Conservation (phyloP, 2,113 vertebrate genomes). For the Megaleporinus macrocephalus region DNA sequence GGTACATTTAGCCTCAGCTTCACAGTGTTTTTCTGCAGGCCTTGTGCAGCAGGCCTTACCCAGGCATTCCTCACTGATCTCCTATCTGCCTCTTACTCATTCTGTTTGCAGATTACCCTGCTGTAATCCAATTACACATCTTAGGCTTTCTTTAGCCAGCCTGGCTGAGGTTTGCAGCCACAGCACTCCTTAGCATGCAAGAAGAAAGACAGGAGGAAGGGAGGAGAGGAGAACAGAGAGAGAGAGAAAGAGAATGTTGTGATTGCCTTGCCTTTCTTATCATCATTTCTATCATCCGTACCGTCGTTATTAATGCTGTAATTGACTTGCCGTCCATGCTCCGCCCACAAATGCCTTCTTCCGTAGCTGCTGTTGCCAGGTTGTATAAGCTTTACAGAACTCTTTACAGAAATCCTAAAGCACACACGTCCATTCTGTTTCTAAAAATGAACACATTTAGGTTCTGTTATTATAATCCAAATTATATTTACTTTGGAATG, state of each 20-base stretch:
- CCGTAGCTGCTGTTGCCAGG: no score
- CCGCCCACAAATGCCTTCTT: no score
- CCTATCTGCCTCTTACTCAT: conserved; percentile 55
- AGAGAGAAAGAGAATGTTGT: background rate
- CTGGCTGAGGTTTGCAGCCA: conserved; percentile 46
- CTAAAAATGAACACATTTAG: no score
- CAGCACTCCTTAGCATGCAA: conserved; percentile 51
- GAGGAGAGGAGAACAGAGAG: background rate
- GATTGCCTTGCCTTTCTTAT: background rate
- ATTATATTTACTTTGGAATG: no score
- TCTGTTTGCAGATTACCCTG: conserved; percentile 72
- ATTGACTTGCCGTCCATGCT: no score
- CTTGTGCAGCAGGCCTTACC: conserved; percentile 35
- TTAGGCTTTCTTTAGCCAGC: conserved; percentile 58
- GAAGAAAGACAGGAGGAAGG: background rate
- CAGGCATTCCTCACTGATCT: conserved; percentile 60
- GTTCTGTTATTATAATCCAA: no score
- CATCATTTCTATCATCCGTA: background rate
- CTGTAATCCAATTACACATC: conserved; percentile 70
- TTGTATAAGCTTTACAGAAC: no score
- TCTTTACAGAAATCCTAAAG: no score
- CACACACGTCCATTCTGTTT: no score
- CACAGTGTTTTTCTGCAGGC: background rate
- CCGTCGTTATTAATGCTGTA: no score
- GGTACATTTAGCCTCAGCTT: background rate